Percentiles rank a stretch among this genome's conserved stretches.
Evolutionary conservation across 53 echinoderm and acorn worm genomes (phyloP).

Genomic region (Echinarachnius parma): DNA sequence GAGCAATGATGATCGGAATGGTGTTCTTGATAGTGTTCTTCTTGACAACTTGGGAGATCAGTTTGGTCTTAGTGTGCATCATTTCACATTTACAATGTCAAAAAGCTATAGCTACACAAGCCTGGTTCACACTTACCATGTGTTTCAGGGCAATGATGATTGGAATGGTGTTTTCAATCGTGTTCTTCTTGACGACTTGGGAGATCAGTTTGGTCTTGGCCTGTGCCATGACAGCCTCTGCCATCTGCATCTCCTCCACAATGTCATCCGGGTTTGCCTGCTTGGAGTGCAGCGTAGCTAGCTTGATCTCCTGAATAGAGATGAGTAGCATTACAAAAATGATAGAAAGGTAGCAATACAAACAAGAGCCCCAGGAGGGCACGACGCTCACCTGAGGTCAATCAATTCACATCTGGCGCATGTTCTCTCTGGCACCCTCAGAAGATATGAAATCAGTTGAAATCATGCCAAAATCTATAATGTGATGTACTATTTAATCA

Average conservation of each 20-base stretch:
- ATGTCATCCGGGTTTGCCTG: constrained; percentile 54
- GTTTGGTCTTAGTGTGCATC: constrained; percentile 81
- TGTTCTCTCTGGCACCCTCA: too few relatives aligned
- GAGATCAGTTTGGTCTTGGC: constrained; percentile 89
- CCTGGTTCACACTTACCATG: too few relatives aligned
- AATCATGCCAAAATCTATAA: too few relatives aligned
- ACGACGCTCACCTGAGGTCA: too few relatives aligned
- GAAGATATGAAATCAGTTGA: too few relatives aligned
- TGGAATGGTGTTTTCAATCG: constrained; percentile 90
- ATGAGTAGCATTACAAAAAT: too few relatives aligned
- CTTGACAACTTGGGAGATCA: constrained; percentile 90
- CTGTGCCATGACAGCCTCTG: constrained; percentile 84
- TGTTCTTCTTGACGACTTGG: constrained; percentile 90
- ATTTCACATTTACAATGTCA: too few relatives aligned
- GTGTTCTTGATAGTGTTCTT: constrained; percentile 94
- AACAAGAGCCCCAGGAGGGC: too few relatives aligned
- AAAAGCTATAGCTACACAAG: too few relatives aligned
- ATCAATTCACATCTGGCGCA: too few relatives aligned
- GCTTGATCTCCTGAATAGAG: constrained; percentile 92
- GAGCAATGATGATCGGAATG: constrained; percentile 77
- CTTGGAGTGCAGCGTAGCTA: constrained; percentile 67
- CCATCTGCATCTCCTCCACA: constrained; percentile 96
- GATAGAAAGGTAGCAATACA: too few relatives aligned
- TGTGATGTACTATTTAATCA: too few relatives aligned
- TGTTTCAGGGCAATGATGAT: constrained; percentile 88